Conservation (phyloP, 2,888 invertebrate genomes). For the Scrobipalpa costella region DNA sequence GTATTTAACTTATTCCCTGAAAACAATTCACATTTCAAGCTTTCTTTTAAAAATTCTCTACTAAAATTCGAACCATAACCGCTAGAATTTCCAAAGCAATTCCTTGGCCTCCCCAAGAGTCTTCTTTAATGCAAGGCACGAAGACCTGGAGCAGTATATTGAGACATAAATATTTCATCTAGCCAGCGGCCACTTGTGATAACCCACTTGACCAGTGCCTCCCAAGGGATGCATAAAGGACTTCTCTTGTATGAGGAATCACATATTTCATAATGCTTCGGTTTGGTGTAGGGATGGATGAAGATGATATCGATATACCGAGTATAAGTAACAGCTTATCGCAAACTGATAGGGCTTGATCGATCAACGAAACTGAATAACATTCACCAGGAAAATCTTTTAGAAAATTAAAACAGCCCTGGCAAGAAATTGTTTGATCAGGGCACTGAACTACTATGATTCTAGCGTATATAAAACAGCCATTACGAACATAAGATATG, state of each 20-base stretch:
- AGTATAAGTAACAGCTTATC: too few species aligned
- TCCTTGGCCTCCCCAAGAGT: conserved; percentile 53
- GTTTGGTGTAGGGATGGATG: conserved; percentile 44
- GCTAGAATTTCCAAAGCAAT: conserved; percentile 34
- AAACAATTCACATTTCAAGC: too few species aligned
- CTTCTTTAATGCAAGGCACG: conserved; percentile 59
- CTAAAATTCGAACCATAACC: conserved; percentile 30
- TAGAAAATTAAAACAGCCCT: not conserved
- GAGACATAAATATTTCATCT: conserved; percentile 81
- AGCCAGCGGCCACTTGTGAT: conserved; percentile 75
- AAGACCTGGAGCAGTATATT: conserved; percentile 64
- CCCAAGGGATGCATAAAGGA: conserved; percentile 79
- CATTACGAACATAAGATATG: too few species aligned
- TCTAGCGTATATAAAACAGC: too few species aligned
- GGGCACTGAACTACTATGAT: too few species aligned
- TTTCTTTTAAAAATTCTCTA: not conserved
- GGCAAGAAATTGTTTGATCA: too few species aligned
- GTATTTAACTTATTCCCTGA: too few species aligned
- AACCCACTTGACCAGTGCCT: conserved; percentile 77
- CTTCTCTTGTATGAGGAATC: conserved; percentile 79
- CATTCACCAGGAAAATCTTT: not conserved
- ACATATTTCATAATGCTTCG: conserved; percentile 75
- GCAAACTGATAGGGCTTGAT: too few species aligned
- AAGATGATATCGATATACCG: conserved; percentile 11
- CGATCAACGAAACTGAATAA: too few species aligned